Conservation (phyloP, 2,888 invertebrate genomes). For the Kryphioiulus occultus region DNA sequence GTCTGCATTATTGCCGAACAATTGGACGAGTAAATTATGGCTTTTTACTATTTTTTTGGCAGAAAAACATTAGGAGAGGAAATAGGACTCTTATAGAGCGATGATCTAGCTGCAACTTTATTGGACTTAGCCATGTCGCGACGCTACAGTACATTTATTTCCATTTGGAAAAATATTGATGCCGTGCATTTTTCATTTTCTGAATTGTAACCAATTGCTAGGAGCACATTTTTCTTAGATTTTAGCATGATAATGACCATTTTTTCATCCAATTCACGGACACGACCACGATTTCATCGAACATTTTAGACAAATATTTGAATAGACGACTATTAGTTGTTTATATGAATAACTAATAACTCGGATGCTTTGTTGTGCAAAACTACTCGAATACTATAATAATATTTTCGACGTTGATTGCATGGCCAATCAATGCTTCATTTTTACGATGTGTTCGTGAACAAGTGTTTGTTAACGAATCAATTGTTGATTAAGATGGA, state of each 20-base stretch:
- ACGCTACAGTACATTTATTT: constrained; percentile 22
- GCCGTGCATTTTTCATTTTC: background rate
- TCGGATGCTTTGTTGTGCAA: too few species aligned
- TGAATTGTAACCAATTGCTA: background rate
- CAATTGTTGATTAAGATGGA: background rate
- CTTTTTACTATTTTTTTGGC: background rate
- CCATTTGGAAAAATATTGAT: background rate
- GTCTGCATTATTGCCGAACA: constrained; percentile 27
- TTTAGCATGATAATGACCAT: background rate
- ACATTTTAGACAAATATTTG: too few species aligned
- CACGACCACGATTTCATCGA: background rate
- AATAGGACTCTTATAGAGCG: background rate
- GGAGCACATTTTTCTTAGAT: background rate
- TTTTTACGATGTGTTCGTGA: background rate
- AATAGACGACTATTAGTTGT: too few species aligned
- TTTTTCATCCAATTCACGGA: background rate
- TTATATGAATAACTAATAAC: too few species aligned
- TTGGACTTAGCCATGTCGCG: background rate
- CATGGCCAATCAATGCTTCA: too few species aligned
- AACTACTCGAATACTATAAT: too few species aligned
- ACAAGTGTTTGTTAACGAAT: background rate
- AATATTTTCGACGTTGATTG: too few species aligned
- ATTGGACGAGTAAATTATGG: constrained; percentile 36
- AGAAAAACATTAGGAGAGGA: constrained; percentile 16
- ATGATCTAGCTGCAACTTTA: background rate